These are phyloP conservation scores for Antrozous pallidus DNA, from an alignment of 2,797 vertebrate species.

Conservation along the genomic window DNA sequence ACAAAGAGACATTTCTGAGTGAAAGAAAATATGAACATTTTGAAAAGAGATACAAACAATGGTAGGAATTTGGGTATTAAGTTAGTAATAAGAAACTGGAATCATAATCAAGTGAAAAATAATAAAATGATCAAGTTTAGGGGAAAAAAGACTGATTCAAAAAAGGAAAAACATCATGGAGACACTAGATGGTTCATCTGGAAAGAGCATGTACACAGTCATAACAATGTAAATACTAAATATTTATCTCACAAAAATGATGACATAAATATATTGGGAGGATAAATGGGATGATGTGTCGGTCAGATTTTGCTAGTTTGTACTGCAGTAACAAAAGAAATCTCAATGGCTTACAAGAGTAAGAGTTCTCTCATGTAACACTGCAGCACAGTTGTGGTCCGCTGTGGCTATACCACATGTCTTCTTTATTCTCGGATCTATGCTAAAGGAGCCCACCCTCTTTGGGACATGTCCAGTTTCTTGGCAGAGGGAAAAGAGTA, in stretches of 20 bases:
- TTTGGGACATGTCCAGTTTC: not conserved
- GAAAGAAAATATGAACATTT: not conserved
- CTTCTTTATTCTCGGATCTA: not conserved
- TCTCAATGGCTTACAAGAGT: not conserved
- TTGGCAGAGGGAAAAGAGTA: not conserved
- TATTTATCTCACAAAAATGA: constrained; percentile 6
- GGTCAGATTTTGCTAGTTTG: not conserved
- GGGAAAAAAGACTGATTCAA: constrained; percentile 7
- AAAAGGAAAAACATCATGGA: not conserved
- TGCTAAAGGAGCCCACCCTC: not conserved
- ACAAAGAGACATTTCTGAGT: not conserved
- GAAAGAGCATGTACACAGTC: not conserved
- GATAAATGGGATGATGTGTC: not conserved
- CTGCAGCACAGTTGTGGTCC: not conserved
- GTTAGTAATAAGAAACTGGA: not conserved
- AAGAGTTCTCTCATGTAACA: not conserved
- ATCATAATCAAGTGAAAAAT: constrained; percentile 4
- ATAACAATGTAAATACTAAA: not conserved
- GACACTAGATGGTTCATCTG: not conserved
- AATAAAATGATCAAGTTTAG: not conserved
- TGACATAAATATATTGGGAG: not conserved
- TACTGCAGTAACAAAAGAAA: not conserved
- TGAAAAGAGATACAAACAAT: not conserved
- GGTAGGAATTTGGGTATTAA: not conserved
- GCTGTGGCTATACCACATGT: not conserved